These are phyloP conservation scores for Drosophila percnosoma DNA, from an alignment of 2,888 invertebrate species.

Conservation along the genomic window DNA sequence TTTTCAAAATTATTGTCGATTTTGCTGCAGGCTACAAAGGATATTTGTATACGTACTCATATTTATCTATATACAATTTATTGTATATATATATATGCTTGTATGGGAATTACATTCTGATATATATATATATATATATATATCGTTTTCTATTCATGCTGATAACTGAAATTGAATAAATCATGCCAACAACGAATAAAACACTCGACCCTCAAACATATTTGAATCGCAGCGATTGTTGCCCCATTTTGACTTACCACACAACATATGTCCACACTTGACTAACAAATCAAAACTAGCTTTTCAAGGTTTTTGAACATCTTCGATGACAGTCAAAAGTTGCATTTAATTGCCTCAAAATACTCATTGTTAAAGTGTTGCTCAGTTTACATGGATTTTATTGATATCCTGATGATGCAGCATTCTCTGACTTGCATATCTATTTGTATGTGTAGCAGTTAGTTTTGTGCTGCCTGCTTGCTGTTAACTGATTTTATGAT, in stretches of 20 bases:
- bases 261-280: neutral
- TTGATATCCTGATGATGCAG: neutral
- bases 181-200: constrained; percentile 1
- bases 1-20: constrained; percentile 59
- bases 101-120: neutral
- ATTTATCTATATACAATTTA: constrained; percentile 6
- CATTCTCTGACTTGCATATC: neutral
- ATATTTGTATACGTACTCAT: constrained; percentile 19
- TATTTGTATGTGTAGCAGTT: neutral
- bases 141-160: constrained; percentile 3
- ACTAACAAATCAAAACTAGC: neutral
- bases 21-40: constrained; percentile 40
- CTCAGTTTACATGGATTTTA: neutral
- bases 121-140: neutral
- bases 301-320: neutral
- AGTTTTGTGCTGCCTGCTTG: neutral
- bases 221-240: constrained; percentile 1
- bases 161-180: constrained; percentile 25
- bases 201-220: constrained; percentile 8
- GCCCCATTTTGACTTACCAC: neutral
- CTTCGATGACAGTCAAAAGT: neutral
- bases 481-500: neutral
- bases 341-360: neutral
- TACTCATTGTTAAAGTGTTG: neutral
- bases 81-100: neutral